These are phyloP conservation scores for Myotis findleyi DNA, from an alignment of 2,797 vertebrate genomes.

Conservation along the genomic window DNA sequence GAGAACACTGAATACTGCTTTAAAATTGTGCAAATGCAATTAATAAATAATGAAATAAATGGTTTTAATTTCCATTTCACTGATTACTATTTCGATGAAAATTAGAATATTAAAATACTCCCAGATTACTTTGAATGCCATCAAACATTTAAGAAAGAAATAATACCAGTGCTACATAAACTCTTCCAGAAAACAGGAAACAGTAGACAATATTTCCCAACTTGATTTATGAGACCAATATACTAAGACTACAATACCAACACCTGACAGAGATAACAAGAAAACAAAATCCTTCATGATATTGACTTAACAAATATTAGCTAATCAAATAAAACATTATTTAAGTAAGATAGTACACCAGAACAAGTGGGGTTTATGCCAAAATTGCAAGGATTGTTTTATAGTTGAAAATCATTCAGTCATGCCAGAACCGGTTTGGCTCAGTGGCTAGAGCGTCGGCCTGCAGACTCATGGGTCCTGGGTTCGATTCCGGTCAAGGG, in stretches of 20 bases:
- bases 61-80: not conserved
- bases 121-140: not conserved
- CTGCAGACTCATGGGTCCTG: no score
- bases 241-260: not conserved
- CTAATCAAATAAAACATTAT: not conserved
- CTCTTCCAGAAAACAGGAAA: not conserved
- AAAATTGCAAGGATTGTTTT: not conserved
- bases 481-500: no score
- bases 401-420: not conserved
- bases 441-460: no score
- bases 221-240: not conserved
- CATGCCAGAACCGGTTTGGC: no score
- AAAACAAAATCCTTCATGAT: not conserved
- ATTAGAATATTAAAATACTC: not conserved
- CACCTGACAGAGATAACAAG: not conserved
- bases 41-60: not conserved
- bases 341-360: not conserved
- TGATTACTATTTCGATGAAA: conserved; percentile 3
- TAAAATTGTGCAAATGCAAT: not conserved
- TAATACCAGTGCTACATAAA: not conserved
- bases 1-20: not conserved
- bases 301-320: not conserved
- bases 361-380: not conserved
- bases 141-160: not conserved
- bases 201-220: not conserved